phyloP scores from a whole-genome alignment of 2,888 invertebrate genomes.

The Perithous albicinctus region DNA sequence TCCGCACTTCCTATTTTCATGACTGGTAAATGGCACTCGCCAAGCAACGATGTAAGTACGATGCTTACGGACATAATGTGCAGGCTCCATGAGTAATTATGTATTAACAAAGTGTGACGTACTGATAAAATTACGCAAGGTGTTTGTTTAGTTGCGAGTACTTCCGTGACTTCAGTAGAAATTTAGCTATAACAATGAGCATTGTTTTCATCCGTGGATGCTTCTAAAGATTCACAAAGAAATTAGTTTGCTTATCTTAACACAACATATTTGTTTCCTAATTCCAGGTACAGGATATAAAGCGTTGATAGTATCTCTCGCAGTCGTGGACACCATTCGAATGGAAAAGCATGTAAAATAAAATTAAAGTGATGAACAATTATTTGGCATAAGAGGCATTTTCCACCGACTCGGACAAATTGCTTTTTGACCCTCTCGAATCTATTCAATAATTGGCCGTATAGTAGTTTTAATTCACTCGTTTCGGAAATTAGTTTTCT shows the following conservation, averaged over 20 bases:
- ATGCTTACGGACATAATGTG: constrained; percentile 1
- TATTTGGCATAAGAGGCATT: too few species aligned
- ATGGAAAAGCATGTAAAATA: too few species aligned
- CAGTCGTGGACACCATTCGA: too few species aligned
- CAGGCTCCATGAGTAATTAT: constrained; percentile 10
- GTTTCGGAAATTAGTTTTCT: too few species aligned
- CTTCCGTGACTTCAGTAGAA: constrained; percentile 1
- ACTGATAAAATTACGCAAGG: constrained; percentile 53
- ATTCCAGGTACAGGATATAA: neutral
- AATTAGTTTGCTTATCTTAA: constrained; percentile 1
- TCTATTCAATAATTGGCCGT: too few species aligned
- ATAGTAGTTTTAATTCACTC: too few species aligned
- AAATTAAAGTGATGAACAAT: too few species aligned
- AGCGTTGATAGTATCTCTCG: neutral
- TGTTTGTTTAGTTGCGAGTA: constrained; percentile 16
- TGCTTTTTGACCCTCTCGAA: too few species aligned
- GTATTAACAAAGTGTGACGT: neutral
- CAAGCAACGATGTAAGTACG: neutral
- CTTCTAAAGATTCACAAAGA: too few species aligned
- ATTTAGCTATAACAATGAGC: constrained; percentile 35
- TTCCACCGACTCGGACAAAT: too few species aligned
- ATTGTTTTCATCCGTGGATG: constrained; percentile 33
- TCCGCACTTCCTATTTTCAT: constrained; percentile 18
- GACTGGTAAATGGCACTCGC: neutral
- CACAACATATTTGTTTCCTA: neutral